Percentiles rank a stretch among this genome's conserved stretches.
These are phyloP conservation scores for Aramus guarauna DNA, from an alignment of 2,113 vertebrate genomes.

Conservation along the genomic window DNA sequence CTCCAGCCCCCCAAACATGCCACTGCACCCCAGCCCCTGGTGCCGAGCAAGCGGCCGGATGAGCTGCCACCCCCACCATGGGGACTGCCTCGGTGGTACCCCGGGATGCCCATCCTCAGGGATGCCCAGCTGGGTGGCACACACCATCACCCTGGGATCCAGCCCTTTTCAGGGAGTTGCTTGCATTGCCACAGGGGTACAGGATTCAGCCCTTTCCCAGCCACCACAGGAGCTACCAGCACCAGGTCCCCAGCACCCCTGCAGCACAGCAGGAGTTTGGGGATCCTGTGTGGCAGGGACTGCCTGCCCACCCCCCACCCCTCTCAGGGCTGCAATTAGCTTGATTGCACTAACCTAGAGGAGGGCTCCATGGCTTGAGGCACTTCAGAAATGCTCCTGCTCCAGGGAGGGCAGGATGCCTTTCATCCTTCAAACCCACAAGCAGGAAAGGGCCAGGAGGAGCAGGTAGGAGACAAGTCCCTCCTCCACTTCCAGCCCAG, in stretches of 20 bases:
- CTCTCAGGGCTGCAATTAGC: neutral
- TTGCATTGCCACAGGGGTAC: neutral
- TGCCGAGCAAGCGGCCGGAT: fast-evolving
- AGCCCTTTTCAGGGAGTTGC: neutral
- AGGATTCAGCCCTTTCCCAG: neutral
- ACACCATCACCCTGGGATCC: fast-evolving
- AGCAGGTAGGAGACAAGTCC: fast-evolving
- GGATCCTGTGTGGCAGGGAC: neutral
- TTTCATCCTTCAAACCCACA: neutral
- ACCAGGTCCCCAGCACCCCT: neutral
- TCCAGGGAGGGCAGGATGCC: neutral
- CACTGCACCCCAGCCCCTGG: neutral
- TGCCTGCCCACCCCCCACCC: neutral
- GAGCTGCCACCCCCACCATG: fast-evolving
- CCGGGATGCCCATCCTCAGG: fast-evolving
- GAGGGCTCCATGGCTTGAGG: neutral
- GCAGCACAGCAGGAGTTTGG: neutral
- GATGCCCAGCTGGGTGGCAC: no score
- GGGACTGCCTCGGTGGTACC: neutral
- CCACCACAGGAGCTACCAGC: neutral
- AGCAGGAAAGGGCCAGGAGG: neutral
- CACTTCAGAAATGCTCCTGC: neutral
- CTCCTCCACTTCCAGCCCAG: neutral
- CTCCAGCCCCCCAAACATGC: fast-evolving
- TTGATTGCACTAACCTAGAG: neutral